Evolutionary conservation across 2,797 vertebrate genomes (phyloP), one percentile per base, ranked within the genome.

Genomic region (Helicolenus hilgendorfi): DNA sequence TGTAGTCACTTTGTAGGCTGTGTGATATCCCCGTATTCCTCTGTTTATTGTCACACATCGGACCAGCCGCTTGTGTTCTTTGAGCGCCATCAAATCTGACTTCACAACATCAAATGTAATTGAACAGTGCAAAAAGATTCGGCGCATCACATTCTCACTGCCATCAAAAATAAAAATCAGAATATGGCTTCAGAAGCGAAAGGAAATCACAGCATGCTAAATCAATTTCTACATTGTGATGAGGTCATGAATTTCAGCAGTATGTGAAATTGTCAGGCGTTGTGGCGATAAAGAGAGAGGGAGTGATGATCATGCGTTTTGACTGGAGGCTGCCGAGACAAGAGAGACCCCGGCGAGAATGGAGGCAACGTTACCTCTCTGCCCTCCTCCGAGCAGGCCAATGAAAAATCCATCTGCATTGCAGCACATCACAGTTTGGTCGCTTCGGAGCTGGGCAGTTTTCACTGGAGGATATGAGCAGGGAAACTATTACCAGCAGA

Each of bases 211-310:
- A 84, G 96, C 94, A 94, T 96, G 94, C 88, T 95, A 95, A 97
- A 97, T 97, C 96, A 95, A 96, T 97, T 96, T 95, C 91, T 83
- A 79, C 93, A 92, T 95, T 95, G 72, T 95, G 96, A 97, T 96
- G 96, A 96, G 94, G 94, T 96, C 89, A 92, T 96, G 96, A 94
- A 97, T 97, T 96, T 94, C 87, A 65, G 90, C 79, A 20, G 53
- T 90, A 89, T 94, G 92, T 95, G 90, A 95, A 94, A 96, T 93
- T 87, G 96, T 93, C 92, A 92, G 89, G 89, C 90, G 90, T 93
- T 91, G 89, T 88, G 87, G 91, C 73, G 89, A 95, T 96, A 92
- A 92, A 95, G 90, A 91, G 87, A 87, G 92, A 82, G 87, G 92
- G 92, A 96, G 86, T 93, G 95, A 96, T 96, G 95, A 96, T 96